Base-by-base conservation (phyloP, 2,888 invertebrate genomes). In the Epinotia demarniana region DNA sequence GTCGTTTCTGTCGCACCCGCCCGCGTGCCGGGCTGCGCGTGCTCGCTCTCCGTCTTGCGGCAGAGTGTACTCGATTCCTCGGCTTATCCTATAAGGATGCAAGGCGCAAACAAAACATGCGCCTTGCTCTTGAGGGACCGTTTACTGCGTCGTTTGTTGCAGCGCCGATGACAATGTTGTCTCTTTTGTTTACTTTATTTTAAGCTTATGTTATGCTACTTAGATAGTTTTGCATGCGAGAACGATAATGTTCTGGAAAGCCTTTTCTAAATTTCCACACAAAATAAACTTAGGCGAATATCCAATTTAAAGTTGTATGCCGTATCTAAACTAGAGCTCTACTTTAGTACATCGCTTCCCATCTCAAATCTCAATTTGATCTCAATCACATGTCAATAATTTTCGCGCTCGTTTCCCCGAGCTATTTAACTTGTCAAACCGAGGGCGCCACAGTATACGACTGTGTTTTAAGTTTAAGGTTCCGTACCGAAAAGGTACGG, bases 1-100 rank as follows among this genome's bases (percentile, higher is more conserved):
- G 78, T 79, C 81, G 82, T 92, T 90, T 88, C 89, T 84, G 80
- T 92, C 88, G 82, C 88, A 85, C 92, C 81, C 77, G 46, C 39
- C 73, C 67, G 79, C 79, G 70, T n/a, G 8, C n/a, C 19, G 53
- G 62, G 16, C 49, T 72, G 46, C 19, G 76, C 77, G 75, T 61
- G 78, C 68, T 57, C 63, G 72, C 67, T 79, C 78, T 77, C 78
- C 18, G 67, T 72, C 66, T 53, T 27, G 60, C 67, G 49, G 55
- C 43, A 27, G 39, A 46, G 75, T 53, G 75, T 64, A 43, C 70
- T 66, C 57, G 58, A 70, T 78, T 72, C 75, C 77, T 78, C 77
- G 74, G 75, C 69, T 58, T 73, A 78, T 77, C 72, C 58, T 83
- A 83, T 83, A 80, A 81, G 82, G 80, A 80, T 81, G 78, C 79